These are phyloP conservation scores for Sylvia atricapilla DNA, from an alignment of 2,113 vertebrate genomes.

Conservation along the genomic window DNA sequence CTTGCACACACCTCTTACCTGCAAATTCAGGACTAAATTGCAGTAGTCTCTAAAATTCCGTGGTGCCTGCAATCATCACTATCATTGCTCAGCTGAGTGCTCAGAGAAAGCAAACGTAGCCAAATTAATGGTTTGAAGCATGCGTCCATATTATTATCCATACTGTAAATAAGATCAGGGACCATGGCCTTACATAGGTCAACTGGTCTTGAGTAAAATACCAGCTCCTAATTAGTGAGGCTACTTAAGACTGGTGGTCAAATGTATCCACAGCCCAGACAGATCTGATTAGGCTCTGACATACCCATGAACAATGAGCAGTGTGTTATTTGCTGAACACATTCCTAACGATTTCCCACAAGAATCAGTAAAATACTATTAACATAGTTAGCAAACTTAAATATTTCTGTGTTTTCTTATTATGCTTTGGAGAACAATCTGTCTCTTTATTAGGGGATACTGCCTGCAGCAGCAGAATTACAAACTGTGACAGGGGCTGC, in stretches of 20 bases:
- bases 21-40: not conserved
- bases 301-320: not conserved
- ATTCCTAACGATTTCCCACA: fast-evolving
- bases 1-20: not conserved
- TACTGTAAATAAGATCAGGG: not conserved
- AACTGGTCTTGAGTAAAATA: not conserved
- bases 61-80: not conserved
- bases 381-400: not conserved
- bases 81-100: not conserved
- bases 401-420: not conserved
- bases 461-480: not conserved
- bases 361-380: not conserved
- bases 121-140: not conserved
- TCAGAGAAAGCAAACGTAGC: not conserved
- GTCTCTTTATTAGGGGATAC: not conserved
- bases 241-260: not conserved
- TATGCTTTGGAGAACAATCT: not conserved
- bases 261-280: not conserved
- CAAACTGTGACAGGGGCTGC: fast-evolving
- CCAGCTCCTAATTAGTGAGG: not conserved
- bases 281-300: not conserved
- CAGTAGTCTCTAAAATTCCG: not conserved
- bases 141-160: not conserved
- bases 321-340: not conserved
- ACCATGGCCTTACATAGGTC: not conserved